Evolutionary conservation across 2,888 invertebrate genomes (phyloP), one percentile per base, ranked within the genome.

Genomic region (Dione vanillae): DNA sequence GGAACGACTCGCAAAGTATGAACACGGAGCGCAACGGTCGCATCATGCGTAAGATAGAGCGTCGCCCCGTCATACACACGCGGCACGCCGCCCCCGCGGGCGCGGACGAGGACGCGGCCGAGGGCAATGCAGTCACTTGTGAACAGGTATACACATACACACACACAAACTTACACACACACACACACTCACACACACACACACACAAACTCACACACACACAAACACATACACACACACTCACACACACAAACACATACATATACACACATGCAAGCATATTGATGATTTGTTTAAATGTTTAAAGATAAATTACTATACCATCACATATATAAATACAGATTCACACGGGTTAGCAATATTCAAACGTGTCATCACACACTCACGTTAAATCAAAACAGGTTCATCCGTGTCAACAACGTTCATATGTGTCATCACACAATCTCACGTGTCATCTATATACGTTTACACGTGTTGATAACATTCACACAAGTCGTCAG

Each of bases 1-100:
- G 87, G 0, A 89, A 91, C 76, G 91, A 91, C 74, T 90, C 90
- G 0, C 91, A 91, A 47, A 91, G 90, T 61, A 86, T 87, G 82
- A 85, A 86, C 76, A 79, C 85, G 0, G 86, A 84, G 37, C 79
- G 80, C 1, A 82, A 79, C 72, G 88, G 87, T 0, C 79, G 89
- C 0, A 75, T 83, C 0, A 79, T 86, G 79, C 69, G 89, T 0
- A 78, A 82, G 10, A 82, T 85, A 0, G 90, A 90, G 73, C 64
- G 89, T 0, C 61, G 90, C 0, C 87, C 87, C 0, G 77, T 83
- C 47, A 77, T 87, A n/a, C 87, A 86, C 56, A 77, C 85, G 47
- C 79, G 84, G 5, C 27, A 27, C 27, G 27, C 27, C 0, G 75
- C 76, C 40, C 74, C 77, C 0, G 71, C 77, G 0, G 35, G 65